Evolutionary conservation across 2,888 invertebrate genomes (phyloP), one percentile per base, ranked within the genome.

Genomic region (Pterostichus niger): DNA sequence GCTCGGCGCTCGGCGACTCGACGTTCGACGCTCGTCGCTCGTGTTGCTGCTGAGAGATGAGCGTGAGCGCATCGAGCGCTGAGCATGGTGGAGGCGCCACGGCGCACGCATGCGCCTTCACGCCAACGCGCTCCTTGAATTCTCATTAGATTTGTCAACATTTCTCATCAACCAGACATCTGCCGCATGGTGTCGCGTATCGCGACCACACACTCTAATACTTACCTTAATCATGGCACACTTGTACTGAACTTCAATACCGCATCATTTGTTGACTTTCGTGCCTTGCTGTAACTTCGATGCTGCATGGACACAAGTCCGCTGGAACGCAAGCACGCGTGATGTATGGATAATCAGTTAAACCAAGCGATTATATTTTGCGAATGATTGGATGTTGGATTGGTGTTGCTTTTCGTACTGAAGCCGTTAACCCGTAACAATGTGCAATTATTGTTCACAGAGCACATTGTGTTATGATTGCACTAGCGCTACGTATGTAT

Each of bases 91-190:
- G 49, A n/a, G 49, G 24, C 59, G 13, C 54, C 13, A 15, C 54
- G 54, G 10, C 59, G 64, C n/a, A 40, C 64, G 68, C 68, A 71
- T 71, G 68, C 68, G 68, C 31, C 40, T 24, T 24, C 7, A 33
- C 68, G 17, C 68, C 68, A 44, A 46, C 40, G 64, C 35, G 68
- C 68, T 71, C 44, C 68, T 71, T 71, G 15, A 71, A 71, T 71
- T 71, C 68, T 71, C 68, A 71, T 71, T 71, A 71, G 68, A 71
- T 71, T 71, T 71, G 68, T 71, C 68, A 71, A 71, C 68, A 71
- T 71, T 71, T 71, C 44, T 44, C 68, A 71, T 71, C 68, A 71
- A 17, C 68, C 44, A 64, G 68, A 71, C 68, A 71, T 71, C 64
- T 64, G 64, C 35, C 64, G 13, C 33, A 11, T 56, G 24, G 0